phyloP scores from a whole-genome alignment of 2,797 vertebrate genomes.

The Ptychadena robeensis region DNA sequence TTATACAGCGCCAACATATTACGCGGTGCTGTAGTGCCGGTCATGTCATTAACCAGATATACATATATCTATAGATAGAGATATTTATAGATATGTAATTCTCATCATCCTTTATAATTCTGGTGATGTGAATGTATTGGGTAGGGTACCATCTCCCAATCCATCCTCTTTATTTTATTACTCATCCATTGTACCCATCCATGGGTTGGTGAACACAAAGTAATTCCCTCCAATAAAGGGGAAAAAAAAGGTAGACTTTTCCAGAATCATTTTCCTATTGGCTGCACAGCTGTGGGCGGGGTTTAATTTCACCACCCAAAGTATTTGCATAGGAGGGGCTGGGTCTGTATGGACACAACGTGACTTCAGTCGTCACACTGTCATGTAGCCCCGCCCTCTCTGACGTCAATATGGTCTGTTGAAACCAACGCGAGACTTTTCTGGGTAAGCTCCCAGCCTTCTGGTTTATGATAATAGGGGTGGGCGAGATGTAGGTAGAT shows the following conservation, averaged over 20 bases:
- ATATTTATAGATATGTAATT: no score
- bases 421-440: slow-evolving; percentile 67
- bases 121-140: not conserved
- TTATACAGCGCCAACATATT: no score
- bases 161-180: not conserved
- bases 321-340: slow-evolving; percentile 64
- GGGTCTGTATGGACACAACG: slow-evolving; percentile 64
- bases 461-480: not conserved
- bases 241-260: slow-evolving; percentile 5
- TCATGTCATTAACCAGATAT: no score
- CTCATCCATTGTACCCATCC: not conserved
- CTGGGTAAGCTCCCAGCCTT: not conserved
- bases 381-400: slow-evolving; percentile 51
- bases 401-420: slow-evolving; percentile 49
- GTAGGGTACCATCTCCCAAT: not conserved
- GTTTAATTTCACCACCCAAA: slow-evolving; percentile 75
- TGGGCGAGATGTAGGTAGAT: not conserved
- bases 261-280: slow-evolving; percentile 69
- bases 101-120: no score
- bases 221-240: slow-evolving; percentile 61
- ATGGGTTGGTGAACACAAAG: not conserved
- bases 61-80: no score
- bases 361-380: slow-evolving; percentile 65
- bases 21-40: no score
- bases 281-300: slow-evolving; percentile 74